Evolutionary conservation across 2,888 invertebrate genomes (phyloP).

Genomic region (Mythimna loreyi): DNA sequence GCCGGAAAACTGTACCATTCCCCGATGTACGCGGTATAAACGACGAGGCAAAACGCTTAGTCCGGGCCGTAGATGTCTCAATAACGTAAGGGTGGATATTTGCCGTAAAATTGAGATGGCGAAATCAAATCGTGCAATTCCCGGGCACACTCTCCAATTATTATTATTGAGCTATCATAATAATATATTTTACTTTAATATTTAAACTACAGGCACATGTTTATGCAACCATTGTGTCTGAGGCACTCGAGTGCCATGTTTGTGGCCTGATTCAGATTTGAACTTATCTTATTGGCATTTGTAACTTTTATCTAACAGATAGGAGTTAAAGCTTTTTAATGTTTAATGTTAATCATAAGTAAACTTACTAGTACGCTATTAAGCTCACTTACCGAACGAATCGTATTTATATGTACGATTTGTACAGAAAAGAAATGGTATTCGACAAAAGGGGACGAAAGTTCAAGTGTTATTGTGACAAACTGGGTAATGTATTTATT

Average conservation of each 20-base stretch:
- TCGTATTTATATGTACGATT: background rate
- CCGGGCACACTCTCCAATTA: no score
- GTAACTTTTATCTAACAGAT: conserved; percentile 16
- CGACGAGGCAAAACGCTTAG: no score
- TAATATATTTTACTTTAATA: no score
- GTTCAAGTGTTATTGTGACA: background rate
- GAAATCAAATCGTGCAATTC: no score
- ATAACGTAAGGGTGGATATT: no score
- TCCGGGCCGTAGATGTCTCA: no score
- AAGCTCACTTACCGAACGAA: conserved; percentile 4
- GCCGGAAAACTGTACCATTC: no score
- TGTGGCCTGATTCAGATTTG: conserved; percentile 4
- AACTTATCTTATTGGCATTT: conserved; percentile 7
- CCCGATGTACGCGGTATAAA: no score
- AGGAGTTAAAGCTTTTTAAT: conserved; percentile 32
- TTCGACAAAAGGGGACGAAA: background rate
- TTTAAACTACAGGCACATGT: background rate
- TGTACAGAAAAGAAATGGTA: background rate
- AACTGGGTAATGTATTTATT: background rate
- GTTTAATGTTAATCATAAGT: conserved; percentile 31
- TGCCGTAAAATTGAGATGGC: no score
- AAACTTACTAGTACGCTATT: conserved; percentile 13
- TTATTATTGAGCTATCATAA: no score
- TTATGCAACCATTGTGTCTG: background rate
- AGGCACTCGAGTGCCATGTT: background rate